phyloP scores from a whole-genome alignment of 2,113 vertebrate species.

The Sapayoa aenigma region DNA sequence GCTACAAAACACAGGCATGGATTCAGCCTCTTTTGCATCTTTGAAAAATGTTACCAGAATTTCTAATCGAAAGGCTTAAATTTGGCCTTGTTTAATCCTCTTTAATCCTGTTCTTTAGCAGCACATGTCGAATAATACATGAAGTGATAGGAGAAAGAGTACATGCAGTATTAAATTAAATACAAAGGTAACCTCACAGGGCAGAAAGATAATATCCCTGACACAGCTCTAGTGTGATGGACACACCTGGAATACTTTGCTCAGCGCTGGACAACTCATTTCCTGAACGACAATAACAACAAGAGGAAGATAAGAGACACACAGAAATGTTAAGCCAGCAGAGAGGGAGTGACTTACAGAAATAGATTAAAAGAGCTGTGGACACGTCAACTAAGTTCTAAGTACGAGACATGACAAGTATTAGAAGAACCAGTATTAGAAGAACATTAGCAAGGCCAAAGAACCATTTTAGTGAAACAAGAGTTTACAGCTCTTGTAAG shows the following conservation, averaged over 20 bases:
- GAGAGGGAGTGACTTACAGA: neutral
- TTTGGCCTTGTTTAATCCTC: neutral
- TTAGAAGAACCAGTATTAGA: neutral
- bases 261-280: slow-evolving; percentile 9
- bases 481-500: neutral
- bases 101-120: neutral
- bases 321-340: neutral
- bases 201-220: neutral
- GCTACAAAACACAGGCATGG: neutral
- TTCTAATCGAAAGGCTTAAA: neutral
- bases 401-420: neutral
- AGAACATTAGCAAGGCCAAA: neutral
- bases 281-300: neutral
- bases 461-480: neutral
- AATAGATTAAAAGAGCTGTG: neutral
- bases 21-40: neutral
- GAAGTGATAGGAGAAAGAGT: neutral
- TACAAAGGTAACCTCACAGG: neutral
- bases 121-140: neutral
- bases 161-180: neutral
- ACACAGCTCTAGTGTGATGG: neutral
- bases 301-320: neutral
- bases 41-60: neutral
- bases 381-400: neutral
- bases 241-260: neutral